Evolutionary conservation across 2,888 invertebrate genomes (phyloP).

Genomic region (Drosophila eohydei): DNA sequence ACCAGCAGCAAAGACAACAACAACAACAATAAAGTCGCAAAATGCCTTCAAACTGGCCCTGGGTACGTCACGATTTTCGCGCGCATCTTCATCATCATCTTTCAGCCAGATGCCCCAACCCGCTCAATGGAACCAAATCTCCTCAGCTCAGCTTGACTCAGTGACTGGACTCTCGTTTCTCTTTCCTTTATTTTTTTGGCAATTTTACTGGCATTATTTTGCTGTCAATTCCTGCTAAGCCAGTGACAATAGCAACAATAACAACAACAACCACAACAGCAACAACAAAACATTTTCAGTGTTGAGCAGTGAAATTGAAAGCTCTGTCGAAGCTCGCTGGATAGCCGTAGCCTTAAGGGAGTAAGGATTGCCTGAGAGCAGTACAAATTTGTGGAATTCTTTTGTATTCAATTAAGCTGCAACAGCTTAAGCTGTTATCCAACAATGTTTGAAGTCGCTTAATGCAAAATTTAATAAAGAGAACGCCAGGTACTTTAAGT

Average conservation of each 20-base stretch:
- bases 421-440: not conserved
- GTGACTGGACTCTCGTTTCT: not conserved
- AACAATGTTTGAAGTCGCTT: not conserved
- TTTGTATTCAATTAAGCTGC: not conserved
- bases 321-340: constrained; percentile 4
- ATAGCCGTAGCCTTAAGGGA: not conserved
- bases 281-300: not conserved
- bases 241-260: constrained; percentile 25
- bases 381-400: constrained; percentile 1
- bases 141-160: constrained; percentile 16
- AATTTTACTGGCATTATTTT: constrained; percentile 48
- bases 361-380: constrained; percentile 1
- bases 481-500: no score
- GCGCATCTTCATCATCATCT: constrained; percentile 72
- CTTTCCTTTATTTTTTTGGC: constrained; percentile 19
- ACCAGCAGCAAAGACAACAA: not conserved
- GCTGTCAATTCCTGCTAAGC: constrained; percentile 58
- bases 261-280: not conserved
- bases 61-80: constrained; percentile 66
- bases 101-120: constrained; percentile 7
- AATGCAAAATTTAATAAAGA: no score
- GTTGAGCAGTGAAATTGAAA: constrained; percentile 15
- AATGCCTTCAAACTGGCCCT: constrained; percentile 52
- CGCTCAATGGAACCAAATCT: constrained; percentile 7
- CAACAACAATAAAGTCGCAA: constrained; percentile 25